Evolutionary conservation across 2,113 vertebrate genomes (phyloP).

Genomic region (Tenrec ecaudatus): DNA sequence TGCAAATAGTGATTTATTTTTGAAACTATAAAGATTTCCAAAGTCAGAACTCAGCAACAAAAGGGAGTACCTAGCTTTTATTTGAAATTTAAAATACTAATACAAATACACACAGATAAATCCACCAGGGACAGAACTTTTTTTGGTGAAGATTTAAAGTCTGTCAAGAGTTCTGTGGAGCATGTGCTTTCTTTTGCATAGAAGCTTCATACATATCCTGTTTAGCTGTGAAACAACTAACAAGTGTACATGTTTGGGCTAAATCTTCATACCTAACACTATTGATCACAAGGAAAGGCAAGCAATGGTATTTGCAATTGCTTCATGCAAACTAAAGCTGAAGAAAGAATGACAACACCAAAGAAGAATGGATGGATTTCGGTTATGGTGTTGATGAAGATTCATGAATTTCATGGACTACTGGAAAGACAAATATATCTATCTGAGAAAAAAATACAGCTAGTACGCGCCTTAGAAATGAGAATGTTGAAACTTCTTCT

Average conservation of each 20-base stretch:
- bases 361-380: not conserved
- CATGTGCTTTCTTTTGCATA: slow-evolving; percentile 55
- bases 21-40: slow-evolving; percentile 28
- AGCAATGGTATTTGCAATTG: too few species aligned
- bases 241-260: not conserved
- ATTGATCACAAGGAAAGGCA: not conserved
- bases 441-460: not conserved
- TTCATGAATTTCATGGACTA: not conserved
- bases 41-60: slow-evolving; percentile 54
- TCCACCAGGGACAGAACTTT: slow-evolving; percentile 43
- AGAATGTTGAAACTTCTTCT: not conserved
- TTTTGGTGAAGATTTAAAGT: slow-evolving; percentile 57
- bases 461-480: not conserved
- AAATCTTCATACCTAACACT: not conserved
- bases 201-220: slow-evolving; percentile 62
- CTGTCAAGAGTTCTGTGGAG: slow-evolving; percentile 37
- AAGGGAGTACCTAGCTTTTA: slow-evolving; percentile 53
- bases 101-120: slow-evolving; percentile 47
- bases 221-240: slow-evolving; percentile 60
- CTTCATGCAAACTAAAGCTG: too few species aligned
- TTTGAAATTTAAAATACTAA: slow-evolving; percentile 57
- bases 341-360: not conserved
- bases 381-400: not conserved
- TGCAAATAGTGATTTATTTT: slow-evolving; percentile 66
- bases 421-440: not conserved